These are phyloP conservation scores for Drosophila mulleri DNA, from an alignment of 2,888 invertebrate genomes.

Conservation along the genomic window DNA sequence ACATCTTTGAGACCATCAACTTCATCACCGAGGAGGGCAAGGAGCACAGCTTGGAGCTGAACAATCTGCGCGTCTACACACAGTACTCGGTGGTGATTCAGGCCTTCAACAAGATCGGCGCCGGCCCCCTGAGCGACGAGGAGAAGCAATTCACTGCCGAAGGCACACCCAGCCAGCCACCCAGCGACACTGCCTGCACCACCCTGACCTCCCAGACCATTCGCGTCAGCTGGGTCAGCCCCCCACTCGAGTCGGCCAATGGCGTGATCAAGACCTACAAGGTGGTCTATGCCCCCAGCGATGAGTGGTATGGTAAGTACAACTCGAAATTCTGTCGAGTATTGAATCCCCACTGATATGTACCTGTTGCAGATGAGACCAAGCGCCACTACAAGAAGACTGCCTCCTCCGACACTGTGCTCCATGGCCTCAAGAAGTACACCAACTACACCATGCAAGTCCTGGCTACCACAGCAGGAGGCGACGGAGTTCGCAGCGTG, in stretches of 20 bases:
- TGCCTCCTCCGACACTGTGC: conserved; percentile 95
- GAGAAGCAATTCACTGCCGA: conserved; percentile 96
- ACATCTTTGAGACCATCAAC: conserved; percentile 95
- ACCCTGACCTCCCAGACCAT: conserved; percentile 97
- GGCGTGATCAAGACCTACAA: conserved; percentile 98
- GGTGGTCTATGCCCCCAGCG: conserved; percentile 95
- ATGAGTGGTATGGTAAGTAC: conserved; percentile 95
- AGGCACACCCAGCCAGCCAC: conserved; percentile 96
- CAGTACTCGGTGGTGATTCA: conserved; percentile 98
- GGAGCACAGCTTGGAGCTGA: conserved; percentile 93
- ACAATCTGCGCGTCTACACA: conserved; percentile 94
- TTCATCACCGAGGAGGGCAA: conserved; percentile 96
- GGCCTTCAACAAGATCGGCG: conserved; percentile 97
- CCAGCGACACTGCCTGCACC: conserved; percentile 96
- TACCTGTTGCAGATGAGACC: conserved; percentile 89
- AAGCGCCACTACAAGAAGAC: conserved; percentile 96
- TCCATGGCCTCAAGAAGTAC: conserved; percentile 97
- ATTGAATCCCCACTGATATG: background rate
- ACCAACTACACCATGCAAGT: conserved; percentile 99
- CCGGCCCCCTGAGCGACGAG: conserved; percentile 95
- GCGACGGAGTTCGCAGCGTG: conserved; percentile 93
- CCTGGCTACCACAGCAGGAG: conserved; percentile 96
- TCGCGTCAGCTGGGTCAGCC: conserved; percentile 97
- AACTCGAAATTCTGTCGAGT: fast-evolving
- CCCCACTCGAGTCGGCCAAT: conserved; percentile 95